Evolutionary conservation across 2,797 vertebrate genomes (phyloP).

Genomic region (Pristis pectinata): DNA sequence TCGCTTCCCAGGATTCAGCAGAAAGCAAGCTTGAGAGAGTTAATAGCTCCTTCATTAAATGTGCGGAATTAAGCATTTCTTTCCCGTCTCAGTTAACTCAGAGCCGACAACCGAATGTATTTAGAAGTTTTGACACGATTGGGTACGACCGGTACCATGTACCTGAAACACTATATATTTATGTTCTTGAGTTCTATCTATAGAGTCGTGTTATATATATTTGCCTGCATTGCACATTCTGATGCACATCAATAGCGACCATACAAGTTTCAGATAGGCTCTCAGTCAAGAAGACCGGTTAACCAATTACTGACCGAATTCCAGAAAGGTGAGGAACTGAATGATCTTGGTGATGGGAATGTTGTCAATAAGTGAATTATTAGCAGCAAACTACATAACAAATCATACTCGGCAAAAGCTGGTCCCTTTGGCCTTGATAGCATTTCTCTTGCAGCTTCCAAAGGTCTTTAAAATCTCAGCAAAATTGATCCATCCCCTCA

Average conservation of each 20-base stretch:
- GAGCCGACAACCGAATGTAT: neutral
- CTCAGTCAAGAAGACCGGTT: neutral
- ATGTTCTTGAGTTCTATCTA: neutral
- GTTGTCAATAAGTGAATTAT: neutral
- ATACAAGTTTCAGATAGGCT: neutral
- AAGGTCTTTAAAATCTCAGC: neutral
- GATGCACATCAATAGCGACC: neutral
- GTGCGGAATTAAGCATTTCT: neutral
- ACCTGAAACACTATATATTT: neutral
- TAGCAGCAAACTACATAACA: neutral
- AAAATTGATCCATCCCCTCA: neutral
- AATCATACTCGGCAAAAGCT: neutral
- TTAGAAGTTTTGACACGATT: neutral
- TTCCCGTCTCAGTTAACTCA: neutral
- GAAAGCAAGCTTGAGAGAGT: neutral
- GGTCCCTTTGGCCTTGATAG: neutral
- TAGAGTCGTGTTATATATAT: neutral
- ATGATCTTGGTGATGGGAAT: neutral
- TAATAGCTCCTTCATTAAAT: too few relatives aligned
- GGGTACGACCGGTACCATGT: neutral
- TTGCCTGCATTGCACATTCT: neutral
- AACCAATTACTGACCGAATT: neutral
- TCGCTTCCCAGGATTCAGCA: neutral
- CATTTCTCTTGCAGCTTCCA: neutral
- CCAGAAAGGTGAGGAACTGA: neutral